Evolutionary conservation across 2,888 invertebrate species (phyloP).

Genomic region (Hirtodrosophila confusa): DNA sequence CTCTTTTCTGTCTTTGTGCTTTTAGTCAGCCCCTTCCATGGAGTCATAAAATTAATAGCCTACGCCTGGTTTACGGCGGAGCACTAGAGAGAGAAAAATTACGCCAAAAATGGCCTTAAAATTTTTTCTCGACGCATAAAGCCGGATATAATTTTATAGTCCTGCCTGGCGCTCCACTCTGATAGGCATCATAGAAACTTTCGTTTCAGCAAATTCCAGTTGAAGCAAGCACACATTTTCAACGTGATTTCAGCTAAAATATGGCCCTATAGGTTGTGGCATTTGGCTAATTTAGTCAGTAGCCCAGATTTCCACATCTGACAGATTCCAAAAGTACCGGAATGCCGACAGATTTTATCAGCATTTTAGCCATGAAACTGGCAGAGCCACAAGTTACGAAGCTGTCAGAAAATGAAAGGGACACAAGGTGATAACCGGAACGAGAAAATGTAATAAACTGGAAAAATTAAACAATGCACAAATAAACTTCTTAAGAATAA

Average conservation of each 20-base stretch:
- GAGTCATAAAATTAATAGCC: conserved; percentile 77
- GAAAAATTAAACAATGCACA: background rate
- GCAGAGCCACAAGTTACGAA: conserved; percentile 2
- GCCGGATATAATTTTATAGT: conserved; percentile 63
- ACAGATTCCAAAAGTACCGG: conserved; percentile 9
- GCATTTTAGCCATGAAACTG: background rate
- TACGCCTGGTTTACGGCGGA: conserved; percentile 71
- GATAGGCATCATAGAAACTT: conserved; percentile 64
- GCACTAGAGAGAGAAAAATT: conserved; percentile 27
- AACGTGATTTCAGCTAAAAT: conserved; percentile 65
- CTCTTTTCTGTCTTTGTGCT: conserved; percentile 32
- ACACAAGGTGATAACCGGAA: background rate
- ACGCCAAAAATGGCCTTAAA: conserved; percentile 57
- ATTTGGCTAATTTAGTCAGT: conserved; percentile 69
- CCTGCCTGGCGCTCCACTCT: conserved; percentile 23
- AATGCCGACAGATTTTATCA: conserved; percentile 29
- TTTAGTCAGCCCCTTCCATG: conserved; percentile 49
- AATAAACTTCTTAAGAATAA: background rate
- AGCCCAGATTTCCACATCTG: conserved; percentile 3
- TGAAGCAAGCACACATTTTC: conserved; percentile 35
- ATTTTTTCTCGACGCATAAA: conserved; percentile 32
- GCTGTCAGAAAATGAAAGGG: conserved; percentile 7
- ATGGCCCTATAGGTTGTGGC: conserved; percentile 48
- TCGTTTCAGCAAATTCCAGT: conserved; percentile 51
- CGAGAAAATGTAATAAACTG: background rate